Percentiles rank a stretch among this genome's conserved stretches.
phyloP scores from a whole-genome alignment of 2,888 invertebrate genomes.

The Vanessa cardui region DNA sequence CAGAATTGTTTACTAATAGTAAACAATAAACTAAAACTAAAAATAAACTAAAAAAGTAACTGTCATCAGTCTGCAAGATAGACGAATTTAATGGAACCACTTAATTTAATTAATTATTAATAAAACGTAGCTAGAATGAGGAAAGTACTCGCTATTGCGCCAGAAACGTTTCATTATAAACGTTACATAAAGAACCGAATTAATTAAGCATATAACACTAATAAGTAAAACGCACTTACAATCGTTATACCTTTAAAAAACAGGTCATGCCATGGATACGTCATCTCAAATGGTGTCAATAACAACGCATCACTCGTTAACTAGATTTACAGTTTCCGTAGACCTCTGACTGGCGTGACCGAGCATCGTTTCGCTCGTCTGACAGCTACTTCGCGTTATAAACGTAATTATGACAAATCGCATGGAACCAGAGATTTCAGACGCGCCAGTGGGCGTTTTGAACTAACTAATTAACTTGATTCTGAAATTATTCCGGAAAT shows the following conservation, averaged over 20 bases:
- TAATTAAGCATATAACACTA: not conserved
- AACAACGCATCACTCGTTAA: slow-evolving; percentile 10
- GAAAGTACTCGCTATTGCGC: no score
- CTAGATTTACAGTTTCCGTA: slow-evolving; percentile 26
- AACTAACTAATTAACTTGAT: slow-evolving; percentile 30
- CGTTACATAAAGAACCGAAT: no score
- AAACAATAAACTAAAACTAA: no score
- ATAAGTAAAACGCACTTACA: not conserved
- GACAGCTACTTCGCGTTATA: slow-evolving; percentile 29
- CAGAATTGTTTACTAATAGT: not conserved
- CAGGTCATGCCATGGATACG: not conserved
- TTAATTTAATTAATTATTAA: not conserved
- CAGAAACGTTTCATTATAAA: no score
- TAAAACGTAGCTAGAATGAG: no score
- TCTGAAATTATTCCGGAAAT: slow-evolving; percentile 4
- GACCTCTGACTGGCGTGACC: slow-evolving; percentile 3
- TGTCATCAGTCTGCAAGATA: slow-evolving; percentile 31
- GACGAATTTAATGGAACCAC: slow-evolving; percentile 47
- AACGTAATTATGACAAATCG: slow-evolving; percentile 39
- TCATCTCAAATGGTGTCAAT: slow-evolving; percentile 6
- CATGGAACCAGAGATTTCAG: slow-evolving; percentile 32
- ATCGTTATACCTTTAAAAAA: not conserved
- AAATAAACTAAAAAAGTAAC: no score
- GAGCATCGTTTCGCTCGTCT: slow-evolving; percentile 14
- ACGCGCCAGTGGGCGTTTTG: slow-evolving; percentile 30